A percentile compares a stretch with the other conserved stretches of the same genome.
Evolutionary conservation across 2,888 invertebrate genomes (phyloP).

Genomic region (Oxyteleia sp.): DNA sequence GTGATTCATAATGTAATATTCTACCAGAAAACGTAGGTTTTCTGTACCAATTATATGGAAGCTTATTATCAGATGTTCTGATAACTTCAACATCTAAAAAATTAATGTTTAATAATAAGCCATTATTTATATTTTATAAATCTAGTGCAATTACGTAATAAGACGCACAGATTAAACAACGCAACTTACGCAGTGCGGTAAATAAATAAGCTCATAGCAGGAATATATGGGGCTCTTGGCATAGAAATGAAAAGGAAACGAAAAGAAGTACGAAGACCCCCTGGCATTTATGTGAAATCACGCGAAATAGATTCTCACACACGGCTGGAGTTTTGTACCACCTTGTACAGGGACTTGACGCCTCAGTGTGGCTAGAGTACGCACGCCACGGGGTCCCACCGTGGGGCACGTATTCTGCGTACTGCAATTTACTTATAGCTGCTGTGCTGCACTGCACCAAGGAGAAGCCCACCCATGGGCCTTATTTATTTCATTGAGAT

Average conservation of each 20-base stretch:
- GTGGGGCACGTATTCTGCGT: constrained; percentile 55
- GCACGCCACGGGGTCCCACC: constrained; percentile 73
- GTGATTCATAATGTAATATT: no score
- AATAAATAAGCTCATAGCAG: constrained; percentile 11
- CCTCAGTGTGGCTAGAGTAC: constrained; percentile 58
- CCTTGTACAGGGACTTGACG: constrained; percentile 81
- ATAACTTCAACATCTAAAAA: no score
- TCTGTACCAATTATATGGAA: no score
- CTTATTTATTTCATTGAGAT: constrained; percentile 81
- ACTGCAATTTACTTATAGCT: constrained; percentile 16
- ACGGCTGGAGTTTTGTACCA: constrained; percentile 85
- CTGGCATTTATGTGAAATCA: constrained; percentile 84
- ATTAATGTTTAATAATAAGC: no score
- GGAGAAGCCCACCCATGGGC: constrained; percentile 82
- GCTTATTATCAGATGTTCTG: no score
- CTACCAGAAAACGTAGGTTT: no score
- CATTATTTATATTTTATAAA: no score
- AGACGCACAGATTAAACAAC: no score
- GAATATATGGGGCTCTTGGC: not conserved
- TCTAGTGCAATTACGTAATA: no score
- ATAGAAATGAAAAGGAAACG: constrained; percentile 31
- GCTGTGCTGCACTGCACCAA: constrained; percentile 39
- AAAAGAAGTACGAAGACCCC: constrained; percentile 71
- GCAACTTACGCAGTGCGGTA: no score
- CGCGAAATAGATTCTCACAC: constrained; percentile 86